Evolutionary conservation across 1,140 invertebrate genomes (phyloP).

Genomic region (Heliothis virescens): DNA sequence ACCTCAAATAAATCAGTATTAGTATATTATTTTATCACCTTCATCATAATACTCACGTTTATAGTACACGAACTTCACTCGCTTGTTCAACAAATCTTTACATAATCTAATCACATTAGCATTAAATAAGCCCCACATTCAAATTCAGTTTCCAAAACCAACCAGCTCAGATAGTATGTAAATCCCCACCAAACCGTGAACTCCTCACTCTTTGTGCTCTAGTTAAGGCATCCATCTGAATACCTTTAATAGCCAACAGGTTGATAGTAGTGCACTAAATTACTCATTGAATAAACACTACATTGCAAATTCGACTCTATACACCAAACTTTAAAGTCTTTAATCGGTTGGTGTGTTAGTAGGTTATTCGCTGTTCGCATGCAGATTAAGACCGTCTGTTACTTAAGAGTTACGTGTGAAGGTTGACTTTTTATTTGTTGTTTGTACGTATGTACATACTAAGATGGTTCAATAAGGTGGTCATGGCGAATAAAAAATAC

Average conservation of each 20-base stretch:
- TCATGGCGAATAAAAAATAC: background rate
- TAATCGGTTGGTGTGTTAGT: background rate
- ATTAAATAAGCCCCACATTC: background rate
- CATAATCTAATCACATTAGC: background rate
- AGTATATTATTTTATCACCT: too few relatives aligned
- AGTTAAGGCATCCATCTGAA: constrained; percentile 47
- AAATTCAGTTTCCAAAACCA: background rate
- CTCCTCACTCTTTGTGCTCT: constrained; percentile 44
- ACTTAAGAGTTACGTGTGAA: constrained; percentile 31
- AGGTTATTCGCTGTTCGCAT: constrained; percentile 24
- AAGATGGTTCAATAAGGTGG: too few relatives aligned
- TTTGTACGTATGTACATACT: background rate
- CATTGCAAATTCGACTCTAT: constrained; percentile 16
- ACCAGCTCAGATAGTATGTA: background rate
- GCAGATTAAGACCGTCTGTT: constrained; percentile 30
- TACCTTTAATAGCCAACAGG: constrained; percentile 50
- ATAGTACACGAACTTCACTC: too few relatives aligned
- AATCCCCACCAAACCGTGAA: background rate
- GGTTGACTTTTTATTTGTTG: constrained; percentile 25
- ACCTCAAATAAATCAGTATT: too few relatives aligned
- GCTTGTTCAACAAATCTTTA: background rate
- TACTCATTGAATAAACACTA: constrained; percentile 28
- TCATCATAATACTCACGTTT: too few relatives aligned
- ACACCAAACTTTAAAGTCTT: background rate
- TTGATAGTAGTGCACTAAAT: constrained; percentile 48